Percentiles rank a stretch among this genome's conserved stretches.
Evolutionary conservation across 2,113 vertebrate genomes (phyloP).

Genomic region (Girardinichthys multiradiatus): DNA sequence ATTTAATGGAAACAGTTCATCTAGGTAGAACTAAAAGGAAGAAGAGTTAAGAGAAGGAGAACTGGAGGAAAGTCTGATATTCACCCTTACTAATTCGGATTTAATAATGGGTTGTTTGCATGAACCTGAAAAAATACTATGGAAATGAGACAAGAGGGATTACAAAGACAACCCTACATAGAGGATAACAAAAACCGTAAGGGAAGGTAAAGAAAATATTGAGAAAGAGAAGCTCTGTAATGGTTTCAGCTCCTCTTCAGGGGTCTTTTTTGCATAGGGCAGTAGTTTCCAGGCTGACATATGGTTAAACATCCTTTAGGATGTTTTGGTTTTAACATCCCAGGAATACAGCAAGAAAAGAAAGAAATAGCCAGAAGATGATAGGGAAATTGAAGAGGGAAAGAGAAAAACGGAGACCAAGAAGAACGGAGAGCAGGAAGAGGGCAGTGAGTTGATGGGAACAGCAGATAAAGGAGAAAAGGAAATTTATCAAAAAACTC

Average conservation of each 20-base stretch:
- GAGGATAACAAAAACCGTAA: conserved; percentile 61
- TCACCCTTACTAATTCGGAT: conserved; percentile 30
- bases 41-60: conserved; percentile 23
- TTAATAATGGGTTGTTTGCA: conserved; percentile 59
- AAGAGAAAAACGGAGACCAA: conserved; percentile 54
- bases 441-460: conserved; percentile 63
- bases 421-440: conserved; percentile 46
- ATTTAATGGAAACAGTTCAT: background rate
- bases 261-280: conserved; percentile 77
- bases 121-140: conserved; percentile 56
- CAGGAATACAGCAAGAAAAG: conserved; percentile 73
- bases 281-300: conserved; percentile 78
- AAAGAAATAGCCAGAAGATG: conserved; percentile 50
- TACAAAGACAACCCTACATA: conserved; percentile 38
- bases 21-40: conserved; percentile 14
- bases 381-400: conserved; percentile 67
- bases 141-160: conserved; percentile 47
- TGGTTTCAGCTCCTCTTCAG: conserved; percentile 77
- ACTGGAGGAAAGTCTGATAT: conserved; percentile 7
- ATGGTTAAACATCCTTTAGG: conserved; percentile 85
- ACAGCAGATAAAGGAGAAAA: conserved; percentile 68
- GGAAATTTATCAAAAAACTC: conserved; percentile 76
- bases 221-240: conserved; percentile 71
- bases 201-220: conserved; percentile 65
- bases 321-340: conserved; percentile 81